Evolutionary conservation across 1,140 invertebrate genomes (phyloP), one percentile per base, ranked within the genome.

Genomic region (Saccostrea glomerata): DNA sequence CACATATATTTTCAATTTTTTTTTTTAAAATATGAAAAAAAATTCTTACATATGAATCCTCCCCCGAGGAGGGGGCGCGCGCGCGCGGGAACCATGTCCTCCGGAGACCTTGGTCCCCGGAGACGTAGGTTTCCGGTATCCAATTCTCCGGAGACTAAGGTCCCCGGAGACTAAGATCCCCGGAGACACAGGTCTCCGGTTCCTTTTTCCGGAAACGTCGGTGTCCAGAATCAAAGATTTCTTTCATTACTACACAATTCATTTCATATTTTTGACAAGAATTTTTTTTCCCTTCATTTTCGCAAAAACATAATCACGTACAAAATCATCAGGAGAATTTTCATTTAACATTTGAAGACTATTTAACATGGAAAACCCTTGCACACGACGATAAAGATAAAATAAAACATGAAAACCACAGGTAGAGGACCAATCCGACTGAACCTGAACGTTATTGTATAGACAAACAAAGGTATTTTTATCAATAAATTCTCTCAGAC

Each of bases 401-500:
- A 58, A 85, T 55, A 85, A 56, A 58, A 85, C 84, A 17, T 58
- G 56, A 60, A 55, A 85, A 55, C 84, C 84, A 85, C 84, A 85
- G n/a, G 84, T 60, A 25, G 54, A 56, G 25, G 84, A 4, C 40
- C 13, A 36, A 17, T 85, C 56, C 25, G 54, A 17, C 25, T 85
- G 84, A 15, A 85, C 54, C n/a, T 60, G 54, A 58, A 85, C 56
- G 58, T 85, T 85, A 85, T 85, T 85, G 25, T 85, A 85, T 12
- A 85, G 9, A 60, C 84, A 85, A 23, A 30, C 40, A 85, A 85
- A 58, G n/a, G 20, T 36, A 85, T 85, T 85, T 56, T 13, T 60
- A 85, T 85, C 56, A 55, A 85, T 58, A 58, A 85, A 85, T 20
- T 47, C 47, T 55, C 54, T 56, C 11, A 84, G 11, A 15, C 47